Conservation (phyloP, 2,113 vertebrate genomes). For the Centropus unirufus region DNA sequence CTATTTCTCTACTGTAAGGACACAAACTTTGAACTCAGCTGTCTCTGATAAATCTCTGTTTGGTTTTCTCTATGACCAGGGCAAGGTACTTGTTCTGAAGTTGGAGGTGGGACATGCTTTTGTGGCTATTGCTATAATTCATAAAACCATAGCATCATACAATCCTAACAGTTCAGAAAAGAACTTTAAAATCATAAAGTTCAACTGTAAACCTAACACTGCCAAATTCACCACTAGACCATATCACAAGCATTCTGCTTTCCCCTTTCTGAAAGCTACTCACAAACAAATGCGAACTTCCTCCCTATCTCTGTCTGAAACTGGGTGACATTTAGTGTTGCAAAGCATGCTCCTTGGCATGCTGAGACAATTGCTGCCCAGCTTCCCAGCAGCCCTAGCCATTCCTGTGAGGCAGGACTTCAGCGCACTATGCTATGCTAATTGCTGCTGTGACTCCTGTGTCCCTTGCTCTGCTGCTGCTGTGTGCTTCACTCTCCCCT, state of each 20-base stretch:
- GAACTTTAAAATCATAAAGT: too few relatives aligned
- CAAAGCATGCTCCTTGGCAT: neutral
- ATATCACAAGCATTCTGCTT: neutral
- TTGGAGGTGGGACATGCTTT: neutral
- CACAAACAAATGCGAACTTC: neutral
- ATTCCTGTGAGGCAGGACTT: fast-evolving
- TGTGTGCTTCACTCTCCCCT: neutral
- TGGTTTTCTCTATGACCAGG: neutral
- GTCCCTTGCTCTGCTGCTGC: neutral
- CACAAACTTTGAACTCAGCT: neutral
- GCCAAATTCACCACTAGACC: neutral
- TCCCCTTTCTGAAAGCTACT: neutral
- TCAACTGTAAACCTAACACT: too few relatives aligned
- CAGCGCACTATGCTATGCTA: fast-evolving
- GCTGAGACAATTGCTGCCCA: neutral
- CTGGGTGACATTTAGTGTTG: neutral
- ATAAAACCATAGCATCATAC: too few relatives aligned
- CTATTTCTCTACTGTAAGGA: neutral
- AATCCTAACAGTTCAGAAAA: too few relatives aligned
- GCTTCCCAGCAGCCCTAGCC: neutral
- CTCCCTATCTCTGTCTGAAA: neutral
- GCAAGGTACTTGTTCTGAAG: neutral
- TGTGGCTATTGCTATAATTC: neutral
- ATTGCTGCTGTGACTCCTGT: too few relatives aligned
- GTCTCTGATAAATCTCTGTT: neutral